phyloP scores from a whole-genome alignment of 2,797 vertebrate genomes.

The Lemur catta region DNA sequence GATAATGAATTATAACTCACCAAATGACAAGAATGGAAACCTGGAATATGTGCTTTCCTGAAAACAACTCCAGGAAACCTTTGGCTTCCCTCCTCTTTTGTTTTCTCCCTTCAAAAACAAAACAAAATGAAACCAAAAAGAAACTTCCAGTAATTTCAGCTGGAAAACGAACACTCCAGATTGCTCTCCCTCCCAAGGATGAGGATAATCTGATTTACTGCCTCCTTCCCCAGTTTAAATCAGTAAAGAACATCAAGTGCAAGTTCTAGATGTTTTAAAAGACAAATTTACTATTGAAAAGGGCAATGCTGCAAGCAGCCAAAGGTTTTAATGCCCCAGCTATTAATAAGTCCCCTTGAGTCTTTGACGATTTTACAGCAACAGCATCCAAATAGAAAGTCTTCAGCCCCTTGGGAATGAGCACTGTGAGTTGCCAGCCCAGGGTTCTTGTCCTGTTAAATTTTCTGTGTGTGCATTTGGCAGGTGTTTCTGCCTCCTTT shows the following conservation, averaged over 20 bases:
- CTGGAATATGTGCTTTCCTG: not conserved
- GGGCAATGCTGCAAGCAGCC: conserved; percentile 2
- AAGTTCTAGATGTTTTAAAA: conserved; percentile 44
- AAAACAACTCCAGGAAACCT: not conserved
- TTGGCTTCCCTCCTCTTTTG: not conserved
- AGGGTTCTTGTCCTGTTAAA: not conserved
- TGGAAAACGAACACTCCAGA: conserved; percentile 54
- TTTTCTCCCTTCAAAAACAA: conserved; percentile 12
- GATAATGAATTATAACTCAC: not conserved
- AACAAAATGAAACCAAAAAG: not conserved
- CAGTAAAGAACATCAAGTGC: conserved; percentile 63
- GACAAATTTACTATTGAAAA: conserved; percentile 55
- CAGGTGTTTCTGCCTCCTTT: not conserved
- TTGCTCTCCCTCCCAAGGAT: conserved; percentile 6
- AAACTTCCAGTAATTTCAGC: conserved; percentile 16
- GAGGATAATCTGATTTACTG: conserved; percentile 54
- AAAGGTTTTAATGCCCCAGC: not conserved
- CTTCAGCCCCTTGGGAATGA: not conserved
- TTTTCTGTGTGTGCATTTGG: not conserved
- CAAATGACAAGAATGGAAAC: not conserved
- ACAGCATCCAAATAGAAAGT: conserved; percentile 42
- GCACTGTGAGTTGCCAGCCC: not conserved
- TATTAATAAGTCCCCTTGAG: conserved; percentile 51
- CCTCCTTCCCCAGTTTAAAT: conserved; percentile 45
- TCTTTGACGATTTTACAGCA: conserved; percentile 48